Conservation (phyloP, 1,140 invertebrate species). For the Neotoxoptera formosana region DNA sequence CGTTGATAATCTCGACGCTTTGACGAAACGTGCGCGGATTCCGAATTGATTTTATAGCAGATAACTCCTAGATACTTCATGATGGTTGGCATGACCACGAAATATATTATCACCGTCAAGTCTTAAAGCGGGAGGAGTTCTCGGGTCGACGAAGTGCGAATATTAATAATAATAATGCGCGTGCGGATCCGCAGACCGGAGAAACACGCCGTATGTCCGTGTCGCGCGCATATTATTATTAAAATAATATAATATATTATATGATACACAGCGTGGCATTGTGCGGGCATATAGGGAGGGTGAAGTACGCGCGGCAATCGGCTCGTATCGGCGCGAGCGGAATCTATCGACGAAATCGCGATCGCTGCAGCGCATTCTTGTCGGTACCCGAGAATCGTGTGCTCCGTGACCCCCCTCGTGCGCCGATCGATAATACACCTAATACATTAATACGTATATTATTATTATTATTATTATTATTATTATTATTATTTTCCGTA, state of each 20-base stretch:
- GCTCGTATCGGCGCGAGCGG: not conserved
- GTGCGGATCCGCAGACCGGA: not conserved
- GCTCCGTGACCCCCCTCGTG: not conserved
- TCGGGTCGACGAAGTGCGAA: no score
- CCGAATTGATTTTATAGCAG: no score
- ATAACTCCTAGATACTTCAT: no score
- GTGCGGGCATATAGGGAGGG: no score
- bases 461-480: no score
- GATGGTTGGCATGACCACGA: no score
- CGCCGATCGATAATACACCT: not conserved
- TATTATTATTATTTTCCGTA: not conserved
- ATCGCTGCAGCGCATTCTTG: not conserved
- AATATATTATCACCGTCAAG: no score
- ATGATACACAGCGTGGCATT: not conserved
- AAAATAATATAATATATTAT: not conserved
- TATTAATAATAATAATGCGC: not conserved
- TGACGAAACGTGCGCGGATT: no score
- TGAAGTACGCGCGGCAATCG: not conserved
- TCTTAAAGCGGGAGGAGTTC: no score
- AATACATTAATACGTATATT: no score
- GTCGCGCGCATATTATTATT: not conserved
- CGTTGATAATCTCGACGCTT: no score
- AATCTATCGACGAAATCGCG: constrained; percentile 12
- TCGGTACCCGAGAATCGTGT: not conserved
- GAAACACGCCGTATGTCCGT: not conserved